phyloP scores from a whole-genome alignment of 2,888 invertebrate genomes.

The Prosapia bicincta region DNA sequence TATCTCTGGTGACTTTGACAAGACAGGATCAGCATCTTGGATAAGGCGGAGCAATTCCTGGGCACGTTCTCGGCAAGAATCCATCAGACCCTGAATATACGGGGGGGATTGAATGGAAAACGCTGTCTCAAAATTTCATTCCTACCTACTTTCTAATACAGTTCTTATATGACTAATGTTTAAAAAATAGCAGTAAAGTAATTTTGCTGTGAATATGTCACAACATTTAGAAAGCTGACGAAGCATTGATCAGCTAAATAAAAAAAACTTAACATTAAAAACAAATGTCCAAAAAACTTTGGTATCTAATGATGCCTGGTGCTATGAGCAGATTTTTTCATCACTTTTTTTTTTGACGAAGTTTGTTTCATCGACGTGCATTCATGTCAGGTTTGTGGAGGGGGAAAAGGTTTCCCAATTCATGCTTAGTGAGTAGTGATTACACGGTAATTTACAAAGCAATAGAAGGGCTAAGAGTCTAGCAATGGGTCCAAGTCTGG shows the following conservation, averaged over 20 bases:
- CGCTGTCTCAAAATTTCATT: constrained; percentile 24
- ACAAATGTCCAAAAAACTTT: constrained; percentile 12
- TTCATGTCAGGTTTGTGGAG: not conserved
- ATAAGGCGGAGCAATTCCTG: constrained; percentile 27
- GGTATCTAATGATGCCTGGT: constrained; percentile 25
- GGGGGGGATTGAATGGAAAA: constrained; percentile 14
- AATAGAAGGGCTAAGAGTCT: constrained; percentile 41
- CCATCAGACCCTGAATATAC: constrained; percentile 27
- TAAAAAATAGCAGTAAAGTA: constrained; percentile 21
- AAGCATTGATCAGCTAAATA: constrained; percentile 7
- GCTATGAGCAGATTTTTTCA: not conserved
- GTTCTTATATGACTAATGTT: constrained; percentile 29
- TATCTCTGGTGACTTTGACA: constrained; percentile 28
- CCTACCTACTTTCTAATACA: constrained; percentile 26
- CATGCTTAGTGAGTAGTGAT: constrained; percentile 11
- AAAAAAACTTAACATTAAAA: not conserved
- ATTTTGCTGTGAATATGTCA: constrained; percentile 29
- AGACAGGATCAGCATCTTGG: constrained; percentile 24
- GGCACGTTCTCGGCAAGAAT: constrained; percentile 26
- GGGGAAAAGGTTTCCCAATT: not conserved
- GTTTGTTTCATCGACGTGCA: not conserved
- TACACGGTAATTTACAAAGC: constrained; percentile 24
- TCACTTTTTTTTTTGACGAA: not conserved
- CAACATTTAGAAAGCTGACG: constrained; percentile 30
- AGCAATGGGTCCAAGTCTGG: constrained; percentile 69